Percentiles rank a stretch among this genome's conserved stretches.
phyloP scores from a whole-genome alignment of 2,113 vertebrate genomes.

The Mormyrus iriodes region DNA sequence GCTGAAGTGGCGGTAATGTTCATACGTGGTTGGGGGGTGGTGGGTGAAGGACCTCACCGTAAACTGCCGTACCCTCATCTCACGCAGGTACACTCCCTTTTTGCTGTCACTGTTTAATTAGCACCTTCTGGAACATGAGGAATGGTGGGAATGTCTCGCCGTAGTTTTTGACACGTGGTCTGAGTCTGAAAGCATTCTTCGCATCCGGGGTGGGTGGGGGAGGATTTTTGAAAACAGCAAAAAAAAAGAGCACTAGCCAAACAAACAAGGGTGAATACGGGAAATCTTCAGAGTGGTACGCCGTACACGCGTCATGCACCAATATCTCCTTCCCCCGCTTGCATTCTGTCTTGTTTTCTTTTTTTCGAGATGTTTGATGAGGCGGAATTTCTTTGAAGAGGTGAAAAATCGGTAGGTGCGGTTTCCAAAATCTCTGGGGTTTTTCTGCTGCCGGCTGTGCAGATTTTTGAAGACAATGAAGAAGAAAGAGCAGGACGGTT shows the following conservation, averaged over 20 bases:
- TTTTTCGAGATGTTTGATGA: background rate
- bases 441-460: conserved; percentile 12
- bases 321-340: background rate
- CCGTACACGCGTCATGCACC: background rate
- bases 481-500: background rate
- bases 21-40: background rate
- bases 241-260: background rate
- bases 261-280: background rate
- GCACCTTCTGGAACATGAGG: background rate
- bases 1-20: background rate
- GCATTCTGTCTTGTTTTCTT: background rate
- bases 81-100: background rate
- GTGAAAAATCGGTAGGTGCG: conserved; percentile 5
- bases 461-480: background rate
- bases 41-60: background rate
- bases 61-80: background rate
- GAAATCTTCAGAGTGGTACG: background rate
- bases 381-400: conserved; percentile 2
- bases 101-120: background rate
- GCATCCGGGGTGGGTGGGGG: background rate
- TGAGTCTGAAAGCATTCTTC: background rate
- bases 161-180: conserved; percentile 9
- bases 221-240: background rate
- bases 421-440: conserved; percentile 22
- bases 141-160: background rate